Percentiles rank a stretch among this genome's conserved stretches.
Conservation (phyloP, 1,140 invertebrate genomes). For the Neodiprion lecontei region DNA sequence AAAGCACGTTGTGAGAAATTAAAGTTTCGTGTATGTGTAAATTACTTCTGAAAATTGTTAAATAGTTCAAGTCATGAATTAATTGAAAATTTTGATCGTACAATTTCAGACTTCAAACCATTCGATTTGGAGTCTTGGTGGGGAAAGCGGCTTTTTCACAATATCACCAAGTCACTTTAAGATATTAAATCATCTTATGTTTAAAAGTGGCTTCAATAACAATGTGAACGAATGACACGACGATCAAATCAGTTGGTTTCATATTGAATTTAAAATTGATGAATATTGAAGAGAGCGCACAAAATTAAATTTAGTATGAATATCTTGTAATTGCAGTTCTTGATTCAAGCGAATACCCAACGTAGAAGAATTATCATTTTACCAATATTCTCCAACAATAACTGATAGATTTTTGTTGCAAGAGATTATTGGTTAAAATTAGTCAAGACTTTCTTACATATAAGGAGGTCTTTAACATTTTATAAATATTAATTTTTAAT, state of each 20-base stretch:
- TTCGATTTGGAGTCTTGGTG: slow-evolving; percentile 89
- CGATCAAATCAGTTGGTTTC: not conserved
- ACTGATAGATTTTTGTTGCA: not conserved
- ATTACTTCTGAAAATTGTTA: not conserved
- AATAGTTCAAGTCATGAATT: not conserved
- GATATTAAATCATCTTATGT: slow-evolving; percentile 16
- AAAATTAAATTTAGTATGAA: slow-evolving; percentile 11
- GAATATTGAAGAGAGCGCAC: not conserved
- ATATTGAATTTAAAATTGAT: not conserved
- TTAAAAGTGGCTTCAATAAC: not conserved
- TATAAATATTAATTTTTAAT: not conserved
- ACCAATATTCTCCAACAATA: not conserved
- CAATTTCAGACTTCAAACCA: slow-evolving; percentile 77
- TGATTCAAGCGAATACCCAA: not conserved
- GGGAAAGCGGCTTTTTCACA: slow-evolving; percentile 83
- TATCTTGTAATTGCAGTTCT: slow-evolving; percentile 16
- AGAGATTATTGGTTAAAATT: not conserved
- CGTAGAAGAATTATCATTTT: not conserved
- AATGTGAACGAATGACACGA: not conserved
- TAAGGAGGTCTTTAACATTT: not conserved
- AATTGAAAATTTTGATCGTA: slow-evolving; percentile 17
- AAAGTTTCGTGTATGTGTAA: slow-evolving; percentile 7
- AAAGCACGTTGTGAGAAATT: slow-evolving; percentile 10
- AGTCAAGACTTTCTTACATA: not conserved
- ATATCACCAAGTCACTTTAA: slow-evolving; percentile 78